These are phyloP conservation scores for Leptoclinus maculatus DNA, from an alignment of 2,797 vertebrate species.

Conservation along the genomic window DNA sequence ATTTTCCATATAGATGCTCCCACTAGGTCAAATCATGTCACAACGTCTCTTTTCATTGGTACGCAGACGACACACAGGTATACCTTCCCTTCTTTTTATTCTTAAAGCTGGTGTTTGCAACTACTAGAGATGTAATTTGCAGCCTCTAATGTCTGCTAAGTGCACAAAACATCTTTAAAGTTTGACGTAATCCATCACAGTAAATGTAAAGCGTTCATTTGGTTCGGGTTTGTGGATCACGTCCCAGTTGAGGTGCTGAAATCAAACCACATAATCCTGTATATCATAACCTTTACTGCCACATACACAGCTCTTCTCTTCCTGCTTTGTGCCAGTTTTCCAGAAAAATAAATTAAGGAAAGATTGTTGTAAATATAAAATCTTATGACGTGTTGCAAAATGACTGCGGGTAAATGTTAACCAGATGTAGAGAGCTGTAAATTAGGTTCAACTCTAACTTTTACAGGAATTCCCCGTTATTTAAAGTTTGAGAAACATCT, in stretches of 20 bases:
- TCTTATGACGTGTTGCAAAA: constrained; percentile 48
- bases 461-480: constrained; percentile 42
- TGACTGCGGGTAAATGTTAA: constrained; percentile 42
- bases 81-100: neutral
- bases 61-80: no score
- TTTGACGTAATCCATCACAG: neutral
- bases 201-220: neutral
- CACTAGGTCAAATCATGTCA: no score
- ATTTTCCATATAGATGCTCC: no score
- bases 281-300: constrained; percentile 13
- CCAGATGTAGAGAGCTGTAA: constrained; percentile 59
- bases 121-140: neutral
- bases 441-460: constrained; percentile 21
- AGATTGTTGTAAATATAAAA: constrained; percentile 39
- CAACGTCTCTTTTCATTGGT: no score
- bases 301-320: neutral
- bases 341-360: constrained; percentile 14
- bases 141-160: neutral
- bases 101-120: neutral
- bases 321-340: constrained; percentile 12
- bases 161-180: neutral
- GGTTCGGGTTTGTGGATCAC: constrained; percentile 12
- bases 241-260: constrained; percentile 18
- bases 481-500: constrained; percentile 37
- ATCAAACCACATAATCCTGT: constrained; percentile 13